These are phyloP conservation scores for Odontomachus brunneus DNA, from an alignment of 1,140 invertebrate genomes.

Conservation along the genomic window DNA sequence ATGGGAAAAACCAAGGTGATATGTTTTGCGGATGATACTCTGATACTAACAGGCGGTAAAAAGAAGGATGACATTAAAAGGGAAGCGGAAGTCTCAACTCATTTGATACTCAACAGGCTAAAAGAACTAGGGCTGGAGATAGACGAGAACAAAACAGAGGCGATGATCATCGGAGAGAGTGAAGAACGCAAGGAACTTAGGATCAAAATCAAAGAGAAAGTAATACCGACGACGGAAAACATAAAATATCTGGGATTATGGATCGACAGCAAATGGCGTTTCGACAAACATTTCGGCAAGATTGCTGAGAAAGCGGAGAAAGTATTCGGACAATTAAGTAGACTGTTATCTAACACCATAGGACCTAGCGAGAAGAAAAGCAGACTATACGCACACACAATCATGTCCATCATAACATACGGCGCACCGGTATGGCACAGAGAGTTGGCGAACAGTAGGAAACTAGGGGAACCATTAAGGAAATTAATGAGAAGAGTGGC, in stretches of 20 bases:
- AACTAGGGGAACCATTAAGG: too few relatives aligned
- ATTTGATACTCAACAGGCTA: conserved; percentile 33
- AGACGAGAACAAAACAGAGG: conserved; percentile 34
- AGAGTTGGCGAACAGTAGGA: too few relatives aligned
- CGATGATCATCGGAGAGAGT: too few relatives aligned
- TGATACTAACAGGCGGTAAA: conserved; percentile 52
- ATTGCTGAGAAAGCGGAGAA: neutral
- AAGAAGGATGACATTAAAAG: conserved; percentile 11
- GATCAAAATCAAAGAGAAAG: too few relatives aligned
- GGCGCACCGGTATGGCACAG: neutral
- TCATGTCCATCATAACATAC: neutral
- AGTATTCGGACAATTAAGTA: neutral
- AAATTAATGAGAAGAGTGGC: too few relatives aligned
- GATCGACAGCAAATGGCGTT: neutral
- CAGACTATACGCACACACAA: neutral
- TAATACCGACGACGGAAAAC: too few relatives aligned
- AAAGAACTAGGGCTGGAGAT: neutral
- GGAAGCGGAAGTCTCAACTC: neutral
- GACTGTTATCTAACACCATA: neutral
- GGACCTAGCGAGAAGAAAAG: neutral
- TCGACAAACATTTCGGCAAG: neutral
- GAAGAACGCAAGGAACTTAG: too few relatives aligned
- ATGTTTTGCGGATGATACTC: conserved; percentile 75
- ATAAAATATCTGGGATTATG: neutral
- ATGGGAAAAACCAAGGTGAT: conserved; percentile 43